A percentile compares a stretch with the other conserved stretches of the same genome.
Evolutionary conservation across 2,888 invertebrate genomes (phyloP).

Genomic region (Himalopsyche kuldschensis): DNA sequence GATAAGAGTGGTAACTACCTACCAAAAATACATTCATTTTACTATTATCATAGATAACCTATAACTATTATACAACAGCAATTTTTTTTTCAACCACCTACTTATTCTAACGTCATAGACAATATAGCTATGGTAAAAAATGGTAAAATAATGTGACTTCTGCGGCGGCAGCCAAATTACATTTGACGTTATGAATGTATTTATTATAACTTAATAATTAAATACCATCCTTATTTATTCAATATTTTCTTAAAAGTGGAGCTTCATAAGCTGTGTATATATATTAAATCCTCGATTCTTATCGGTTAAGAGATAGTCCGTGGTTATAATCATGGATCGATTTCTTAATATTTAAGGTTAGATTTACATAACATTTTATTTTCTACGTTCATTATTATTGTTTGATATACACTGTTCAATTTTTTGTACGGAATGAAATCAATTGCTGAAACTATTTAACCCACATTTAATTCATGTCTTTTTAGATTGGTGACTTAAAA

Average conservation of each 20-base stretch:
- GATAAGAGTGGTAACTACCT: no score
- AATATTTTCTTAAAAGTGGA: neutral
- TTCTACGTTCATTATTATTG: neutral
- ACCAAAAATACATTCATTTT: no score
- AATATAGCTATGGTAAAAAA: neutral
- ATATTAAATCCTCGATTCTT: neutral
- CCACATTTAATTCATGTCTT: neutral
- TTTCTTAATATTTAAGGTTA: slow-evolving; percentile 9
- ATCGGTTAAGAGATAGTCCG: neutral
- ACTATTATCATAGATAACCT: no score
- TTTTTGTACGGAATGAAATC: neutral
- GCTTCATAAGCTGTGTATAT: neutral
- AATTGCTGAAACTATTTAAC: neutral
- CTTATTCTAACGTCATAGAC: neutral
- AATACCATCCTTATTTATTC: no score
- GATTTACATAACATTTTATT: slow-evolving; percentile 17
- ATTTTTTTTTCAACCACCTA: no score
- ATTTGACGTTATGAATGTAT: neutral
- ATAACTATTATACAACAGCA: no score
- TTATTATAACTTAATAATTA: neutral
- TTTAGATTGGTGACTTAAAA: neutral
- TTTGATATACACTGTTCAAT: neutral
- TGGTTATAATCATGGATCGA: neutral
- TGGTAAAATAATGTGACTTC: neutral
- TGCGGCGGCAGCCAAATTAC: neutral